A percentile compares a stretch with the other conserved stretches of the same genome.
These are phyloP conservation scores for Hybos culiciformis DNA, from an alignment of 2,888 invertebrate genomes.

Conservation along the genomic window DNA sequence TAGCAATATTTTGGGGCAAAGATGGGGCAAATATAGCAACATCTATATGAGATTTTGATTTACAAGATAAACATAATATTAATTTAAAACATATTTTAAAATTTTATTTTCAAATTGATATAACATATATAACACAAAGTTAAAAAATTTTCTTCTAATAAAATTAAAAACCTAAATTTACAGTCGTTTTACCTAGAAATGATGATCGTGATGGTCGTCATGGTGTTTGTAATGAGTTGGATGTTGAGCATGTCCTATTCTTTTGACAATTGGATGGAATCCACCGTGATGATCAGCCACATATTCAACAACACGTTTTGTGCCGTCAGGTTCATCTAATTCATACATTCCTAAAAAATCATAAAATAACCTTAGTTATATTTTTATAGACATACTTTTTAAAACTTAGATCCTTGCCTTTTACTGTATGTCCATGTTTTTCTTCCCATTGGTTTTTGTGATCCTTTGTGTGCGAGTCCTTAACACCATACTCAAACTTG, in stretches of 20 bases:
- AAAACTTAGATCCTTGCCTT: conserved; percentile 23
- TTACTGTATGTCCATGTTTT: conserved; percentile 34
- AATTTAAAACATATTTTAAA: too few relatives aligned
- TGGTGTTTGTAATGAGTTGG: conserved; percentile 17
- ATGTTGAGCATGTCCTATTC: conserved; percentile 33
- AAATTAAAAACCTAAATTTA: too few relatives aligned
- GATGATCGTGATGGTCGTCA: neutral
- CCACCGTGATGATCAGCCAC: conserved; percentile 38
- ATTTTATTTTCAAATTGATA: too few relatives aligned
- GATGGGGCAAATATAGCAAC: too few relatives aligned
- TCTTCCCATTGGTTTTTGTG: conserved; percentile 31
- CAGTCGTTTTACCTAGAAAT: too few relatives aligned
- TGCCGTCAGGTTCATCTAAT: conserved; percentile 38
- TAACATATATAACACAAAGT: too few relatives aligned
- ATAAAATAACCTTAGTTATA: neutral
- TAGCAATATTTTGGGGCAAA: too few relatives aligned
- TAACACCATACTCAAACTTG: conserved; percentile 28
- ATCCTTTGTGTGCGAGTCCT: conserved; percentile 29
- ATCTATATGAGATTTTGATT: too few relatives aligned
- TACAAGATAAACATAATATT: too few relatives aligned
- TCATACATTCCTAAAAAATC: conserved; percentile 30
- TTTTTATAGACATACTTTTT: neutral
- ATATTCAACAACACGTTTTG: conserved; percentile 38
- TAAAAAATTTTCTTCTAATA: too few relatives aligned
- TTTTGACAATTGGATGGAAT: conserved; percentile 38